Conservation (phyloP, 2,888 invertebrate genomes). For the Seira ritae region DNA sequence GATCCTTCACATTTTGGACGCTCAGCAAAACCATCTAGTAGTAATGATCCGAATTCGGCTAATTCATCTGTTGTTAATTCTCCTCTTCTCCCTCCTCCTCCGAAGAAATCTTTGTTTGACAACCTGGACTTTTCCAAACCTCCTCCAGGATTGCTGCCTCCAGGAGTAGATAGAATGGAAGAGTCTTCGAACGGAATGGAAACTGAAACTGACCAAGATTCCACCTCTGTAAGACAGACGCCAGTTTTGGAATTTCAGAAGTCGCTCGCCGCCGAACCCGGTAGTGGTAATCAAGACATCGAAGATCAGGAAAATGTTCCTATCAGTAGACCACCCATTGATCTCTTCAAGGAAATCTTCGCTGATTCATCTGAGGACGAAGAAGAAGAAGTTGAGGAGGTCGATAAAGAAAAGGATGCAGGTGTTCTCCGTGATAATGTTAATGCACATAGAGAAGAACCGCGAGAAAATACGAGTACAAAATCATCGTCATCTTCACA, state of each 20-base stretch:
- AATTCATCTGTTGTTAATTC: not conserved
- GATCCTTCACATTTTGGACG: constrained; percentile 22
- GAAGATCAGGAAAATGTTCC: constrained; percentile 17
- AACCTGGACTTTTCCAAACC: constrained; percentile 73
- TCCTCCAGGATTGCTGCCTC: constrained; percentile 70
- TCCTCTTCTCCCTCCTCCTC: constrained; percentile 6
- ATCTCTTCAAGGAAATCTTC: constrained; percentile 73
- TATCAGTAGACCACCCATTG: constrained; percentile 64
- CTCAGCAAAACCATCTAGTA: not conserved
- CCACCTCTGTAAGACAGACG: not conserved
- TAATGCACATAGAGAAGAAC: too few relatives aligned
- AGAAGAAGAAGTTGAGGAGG: constrained; percentile 57
- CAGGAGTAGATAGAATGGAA: not conserved
- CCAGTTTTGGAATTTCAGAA: constrained; percentile 35
- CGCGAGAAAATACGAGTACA: too few relatives aligned
- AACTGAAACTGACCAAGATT: constrained; percentile 6
- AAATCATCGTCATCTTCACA: too few relatives aligned
- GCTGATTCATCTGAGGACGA: constrained; percentile 70
- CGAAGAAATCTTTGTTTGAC: constrained; percentile 71
- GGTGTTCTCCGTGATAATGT: too few relatives aligned
- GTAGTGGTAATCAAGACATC: not conserved
- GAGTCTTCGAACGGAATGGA: too few relatives aligned
- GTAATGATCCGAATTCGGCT: not conserved
- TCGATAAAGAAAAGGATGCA: too few relatives aligned
- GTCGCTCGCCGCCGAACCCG: not conserved